Evolutionary conservation across 1,140 invertebrate genomes (phyloP), one percentile per base, ranked within the genome.

Genomic region (Apis florea): DNA sequence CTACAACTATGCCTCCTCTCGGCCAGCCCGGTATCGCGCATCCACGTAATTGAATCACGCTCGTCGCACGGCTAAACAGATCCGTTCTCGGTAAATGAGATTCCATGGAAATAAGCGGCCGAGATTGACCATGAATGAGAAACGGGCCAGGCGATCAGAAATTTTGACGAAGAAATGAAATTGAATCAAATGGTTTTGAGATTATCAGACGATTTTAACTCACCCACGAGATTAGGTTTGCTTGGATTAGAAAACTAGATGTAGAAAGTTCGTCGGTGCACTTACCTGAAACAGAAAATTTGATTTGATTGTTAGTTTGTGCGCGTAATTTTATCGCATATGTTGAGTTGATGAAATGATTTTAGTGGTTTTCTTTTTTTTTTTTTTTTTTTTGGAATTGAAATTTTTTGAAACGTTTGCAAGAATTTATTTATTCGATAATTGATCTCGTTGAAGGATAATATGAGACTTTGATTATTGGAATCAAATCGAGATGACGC

Each of bases 221-320:
- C 10, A 73, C 59, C 78, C 10, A 15, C 0, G 12, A n/a, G 31
- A 56, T 66, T 17, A 1, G 3, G 2, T 3, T 69, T 66, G 9
- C 4, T 69, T 17, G 0, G 11, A 15, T n/a, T 6, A 0, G 1
- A 6, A 12, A 53, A 13, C 31, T 31, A n/a, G n/a, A 5, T 40
- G 6, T 17, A 40, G 17, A 17, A 24, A 63, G 10, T 40, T 15
- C 51, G n/a, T 6, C 15, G 10, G 1, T 0, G 0, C 24, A 76
- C 85, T 85, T 83, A 86, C 85, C 85, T 86, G 84, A n/a, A 86
- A 86, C 26, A 79, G 75, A 85, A 63, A 75, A 58, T n/a, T n/a
- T n/a, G n/a, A 3, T 31, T 58, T 9, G 8, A 26, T 72, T 54
- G 54, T 26, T 54, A 15, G 51, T 54, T 26, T 31, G 15, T 70